These are phyloP conservation scores for Vireo altiloquus DNA, from an alignment of 2,113 vertebrate genomes.

Conservation along the genomic window DNA sequence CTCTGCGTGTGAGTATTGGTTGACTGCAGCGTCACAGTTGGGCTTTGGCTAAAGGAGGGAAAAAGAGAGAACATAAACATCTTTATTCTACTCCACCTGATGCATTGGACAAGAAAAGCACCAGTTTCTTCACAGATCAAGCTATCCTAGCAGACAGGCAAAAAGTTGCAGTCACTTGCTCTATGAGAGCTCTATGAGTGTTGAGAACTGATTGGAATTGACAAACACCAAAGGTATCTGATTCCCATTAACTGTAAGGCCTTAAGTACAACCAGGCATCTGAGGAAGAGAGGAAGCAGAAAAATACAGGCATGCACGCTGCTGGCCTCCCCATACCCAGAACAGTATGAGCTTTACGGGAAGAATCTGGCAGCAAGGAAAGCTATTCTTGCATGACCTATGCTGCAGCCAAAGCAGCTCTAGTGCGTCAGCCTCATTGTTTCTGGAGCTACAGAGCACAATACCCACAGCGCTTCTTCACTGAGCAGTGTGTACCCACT, in stretches of 20 bases:
- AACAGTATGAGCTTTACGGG: background rate
- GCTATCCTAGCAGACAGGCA: background rate
- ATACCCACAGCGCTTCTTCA: background rate
- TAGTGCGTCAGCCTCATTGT: constrained; percentile 17
- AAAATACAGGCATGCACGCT: background rate
- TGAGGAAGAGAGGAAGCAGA: background rate
- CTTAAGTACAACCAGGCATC: background rate
- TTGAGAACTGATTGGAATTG: background rate
- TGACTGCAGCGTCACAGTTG: constrained; percentile 93
- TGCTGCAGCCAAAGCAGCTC: background rate
- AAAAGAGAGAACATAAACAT: background rate
- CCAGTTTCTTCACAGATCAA: background rate
- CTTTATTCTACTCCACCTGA: background rate
- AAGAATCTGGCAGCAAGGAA: background rate
- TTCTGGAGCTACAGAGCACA: constrained; percentile 43
- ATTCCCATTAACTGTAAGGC: background rate
- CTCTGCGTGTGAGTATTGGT: constrained; percentile 97
- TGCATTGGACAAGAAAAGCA: background rate
- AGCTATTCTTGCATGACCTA: background rate
- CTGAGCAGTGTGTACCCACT: background rate
- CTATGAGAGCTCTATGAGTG: background rate
- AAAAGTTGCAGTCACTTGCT: background rate
- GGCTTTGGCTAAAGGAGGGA: constrained; percentile 83
- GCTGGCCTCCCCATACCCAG: background rate
- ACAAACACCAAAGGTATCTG: background rate